Evolutionary conservation across 2,888 invertebrate species (phyloP).

Genomic region (Nephrocerus scutellatus): DNA sequence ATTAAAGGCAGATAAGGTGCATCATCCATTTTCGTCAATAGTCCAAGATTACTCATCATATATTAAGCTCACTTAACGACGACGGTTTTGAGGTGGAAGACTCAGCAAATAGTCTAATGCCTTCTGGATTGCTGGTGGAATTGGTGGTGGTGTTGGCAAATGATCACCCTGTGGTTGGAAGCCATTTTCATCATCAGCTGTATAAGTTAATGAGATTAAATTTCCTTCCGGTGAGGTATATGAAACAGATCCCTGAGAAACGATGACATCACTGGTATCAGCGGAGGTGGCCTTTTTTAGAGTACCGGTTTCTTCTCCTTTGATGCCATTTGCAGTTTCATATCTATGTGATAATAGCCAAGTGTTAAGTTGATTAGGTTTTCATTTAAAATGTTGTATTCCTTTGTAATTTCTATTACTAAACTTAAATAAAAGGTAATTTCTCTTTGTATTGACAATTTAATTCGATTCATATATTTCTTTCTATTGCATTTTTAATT

Average conservation of each 20-base stretch:
- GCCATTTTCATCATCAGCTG: slow-evolving; percentile 66
- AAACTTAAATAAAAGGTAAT: no score
- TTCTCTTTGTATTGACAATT: neutral
- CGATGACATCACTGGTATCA: slow-evolving; percentile 59
- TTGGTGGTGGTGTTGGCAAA: slow-evolving; percentile 69
- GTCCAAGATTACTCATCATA: neutral
- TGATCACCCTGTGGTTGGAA: slow-evolving; percentile 58
- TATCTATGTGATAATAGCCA: slow-evolving; percentile 50
- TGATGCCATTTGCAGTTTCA: slow-evolving; percentile 75
- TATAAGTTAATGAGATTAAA: slow-evolving; percentile 60
- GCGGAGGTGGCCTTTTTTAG: slow-evolving; percentile 65
- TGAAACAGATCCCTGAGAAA: slow-evolving; percentile 60
- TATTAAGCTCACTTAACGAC: slow-evolving; percentile 29
- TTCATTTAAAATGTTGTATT: no score
- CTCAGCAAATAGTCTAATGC: slow-evolving; percentile 65
- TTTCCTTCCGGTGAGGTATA: slow-evolving; percentile 67
- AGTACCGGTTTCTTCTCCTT: slow-evolving; percentile 70
- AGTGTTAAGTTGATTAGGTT: neutral
- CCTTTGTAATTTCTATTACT: no score
- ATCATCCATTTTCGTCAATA: no score
- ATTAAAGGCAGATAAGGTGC: slow-evolving; percentile 17
- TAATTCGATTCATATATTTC: neutral
- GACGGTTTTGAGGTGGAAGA: slow-evolving; percentile 52
- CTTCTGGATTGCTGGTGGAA: slow-evolving; percentile 67
- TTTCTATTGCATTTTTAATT: neutral